Conservation (phyloP, 2,113 vertebrate species). For the Mesitornis unicolor region DNA sequence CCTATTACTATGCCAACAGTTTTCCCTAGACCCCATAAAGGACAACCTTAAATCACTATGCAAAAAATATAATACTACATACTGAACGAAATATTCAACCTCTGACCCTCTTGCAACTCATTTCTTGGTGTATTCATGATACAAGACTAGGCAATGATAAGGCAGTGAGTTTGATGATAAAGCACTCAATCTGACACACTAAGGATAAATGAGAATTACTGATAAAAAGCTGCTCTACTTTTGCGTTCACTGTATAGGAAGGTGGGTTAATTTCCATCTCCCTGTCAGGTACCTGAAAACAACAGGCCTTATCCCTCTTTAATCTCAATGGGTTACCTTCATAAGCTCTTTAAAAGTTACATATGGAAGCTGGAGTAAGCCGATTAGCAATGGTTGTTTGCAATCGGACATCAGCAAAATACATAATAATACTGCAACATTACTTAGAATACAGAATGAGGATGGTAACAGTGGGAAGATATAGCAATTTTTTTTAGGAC, state of each 20-base stretch:
- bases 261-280: conserved; percentile 41
- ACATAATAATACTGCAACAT: conserved; percentile 30
- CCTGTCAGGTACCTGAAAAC: conserved; percentile 58
- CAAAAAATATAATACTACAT: neutral
- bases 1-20: neutral
- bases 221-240: conserved; percentile 56
- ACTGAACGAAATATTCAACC: neutral
- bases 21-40: neutral
- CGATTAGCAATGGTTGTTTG: conserved; percentile 65
- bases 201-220: conserved; percentile 70
- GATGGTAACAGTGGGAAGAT: neutral
- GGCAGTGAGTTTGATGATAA: conserved; percentile 54
- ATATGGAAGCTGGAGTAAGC: conserved; percentile 60
- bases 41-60: neutral
- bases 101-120: conserved; percentile 34
- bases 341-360: conserved; percentile 73
- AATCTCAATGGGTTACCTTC: conserved; percentile 59
- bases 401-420: conserved; percentile 57
- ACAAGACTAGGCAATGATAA: conserved; percentile 53
- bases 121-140: conserved; percentile 32
- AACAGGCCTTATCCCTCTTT: conserved; percentile 52
- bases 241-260: conserved; percentile 19
- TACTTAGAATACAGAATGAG: conserved; percentile 25
- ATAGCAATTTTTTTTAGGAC: neutral
- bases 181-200: conserved; percentile 40